These are phyloP conservation scores for Sander lucioperca DNA, from an alignment of 2,113 vertebrate species.

Conservation along the genomic window DNA sequence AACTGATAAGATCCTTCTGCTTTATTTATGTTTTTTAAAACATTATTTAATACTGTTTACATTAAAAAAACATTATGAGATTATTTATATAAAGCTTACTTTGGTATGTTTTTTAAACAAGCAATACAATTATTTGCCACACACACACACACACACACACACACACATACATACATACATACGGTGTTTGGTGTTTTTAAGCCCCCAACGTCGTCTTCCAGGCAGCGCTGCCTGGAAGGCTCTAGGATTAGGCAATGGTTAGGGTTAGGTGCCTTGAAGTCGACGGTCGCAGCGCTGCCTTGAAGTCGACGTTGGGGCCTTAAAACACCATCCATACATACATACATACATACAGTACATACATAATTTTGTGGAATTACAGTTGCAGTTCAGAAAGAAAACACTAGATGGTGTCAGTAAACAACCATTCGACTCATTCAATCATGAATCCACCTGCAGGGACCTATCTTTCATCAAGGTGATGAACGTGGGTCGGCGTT, in stretches of 20 bases:
- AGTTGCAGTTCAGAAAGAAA: constrained; percentile 22
- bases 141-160: too few relatives aligned
- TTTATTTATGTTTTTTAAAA: background rate
- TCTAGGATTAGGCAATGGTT: too few relatives aligned
- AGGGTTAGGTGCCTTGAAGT: too few relatives aligned
- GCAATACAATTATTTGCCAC: background rate
- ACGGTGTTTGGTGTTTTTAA: too few relatives aligned
- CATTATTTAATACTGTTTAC: background rate
- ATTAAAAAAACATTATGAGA: background rate
- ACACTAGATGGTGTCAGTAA: constrained; percentile 58
- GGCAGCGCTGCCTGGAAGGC: too few relatives aligned
- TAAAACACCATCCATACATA: too few relatives aligned
- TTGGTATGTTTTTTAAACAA: background rate
- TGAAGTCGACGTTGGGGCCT: too few relatives aligned
- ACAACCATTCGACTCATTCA: background rate
- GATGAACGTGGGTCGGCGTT: constrained; percentile 96
- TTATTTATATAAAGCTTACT: background rate
- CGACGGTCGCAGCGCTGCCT: too few relatives aligned
- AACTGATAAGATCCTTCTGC: background rate
- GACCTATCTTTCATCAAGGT: constrained; percentile 97
- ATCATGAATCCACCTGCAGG: constrained; percentile 73
- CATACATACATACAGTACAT: too few relatives aligned
- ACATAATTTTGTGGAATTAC: background rate
- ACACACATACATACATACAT: too few relatives aligned
- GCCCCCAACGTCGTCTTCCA: too few relatives aligned